Evolutionary conservation across 2,113 vertebrate species (phyloP).

Genomic region (Chroicocephalus ridibundus): DNA sequence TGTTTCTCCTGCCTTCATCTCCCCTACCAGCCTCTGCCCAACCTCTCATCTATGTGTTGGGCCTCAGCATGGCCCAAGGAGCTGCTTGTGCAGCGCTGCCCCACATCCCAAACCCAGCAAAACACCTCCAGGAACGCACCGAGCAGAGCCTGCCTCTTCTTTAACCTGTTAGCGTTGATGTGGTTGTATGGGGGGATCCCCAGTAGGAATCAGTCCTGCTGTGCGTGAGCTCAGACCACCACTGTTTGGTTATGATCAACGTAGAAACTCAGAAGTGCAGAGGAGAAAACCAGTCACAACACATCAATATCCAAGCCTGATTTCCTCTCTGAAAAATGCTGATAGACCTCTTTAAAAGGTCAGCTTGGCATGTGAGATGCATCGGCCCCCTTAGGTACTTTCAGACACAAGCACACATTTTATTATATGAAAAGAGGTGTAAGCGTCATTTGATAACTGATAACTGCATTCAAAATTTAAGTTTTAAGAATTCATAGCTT

Average conservation of each 20-base stretch:
- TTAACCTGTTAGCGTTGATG: background rate
- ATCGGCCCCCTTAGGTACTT: background rate
- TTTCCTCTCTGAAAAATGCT: background rate
- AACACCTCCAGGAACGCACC: background rate
- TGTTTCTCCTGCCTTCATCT: background rate
- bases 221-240: background rate
- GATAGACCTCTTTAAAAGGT: background rate
- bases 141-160: background rate
- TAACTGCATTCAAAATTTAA: background rate
- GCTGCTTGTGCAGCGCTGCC: background rate
- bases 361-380: background rate
- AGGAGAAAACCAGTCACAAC: background rate
- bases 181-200: accelerated
- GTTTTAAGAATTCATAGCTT: background rate
- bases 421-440: background rate
- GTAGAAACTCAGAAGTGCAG: background rate
- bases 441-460: background rate
- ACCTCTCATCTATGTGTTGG: background rate
- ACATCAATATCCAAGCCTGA: background rate
- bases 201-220: accelerated
- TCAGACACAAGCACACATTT: background rate
- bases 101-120: background rate
- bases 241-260: background rate
- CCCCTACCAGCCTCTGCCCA: background rate
- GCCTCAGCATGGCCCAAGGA: background rate